Percentiles rank a stretch among this genome's conserved stretches.
Conservation (phyloP, 2,797 vertebrate species). For the Heliangelus exortis region DNA sequence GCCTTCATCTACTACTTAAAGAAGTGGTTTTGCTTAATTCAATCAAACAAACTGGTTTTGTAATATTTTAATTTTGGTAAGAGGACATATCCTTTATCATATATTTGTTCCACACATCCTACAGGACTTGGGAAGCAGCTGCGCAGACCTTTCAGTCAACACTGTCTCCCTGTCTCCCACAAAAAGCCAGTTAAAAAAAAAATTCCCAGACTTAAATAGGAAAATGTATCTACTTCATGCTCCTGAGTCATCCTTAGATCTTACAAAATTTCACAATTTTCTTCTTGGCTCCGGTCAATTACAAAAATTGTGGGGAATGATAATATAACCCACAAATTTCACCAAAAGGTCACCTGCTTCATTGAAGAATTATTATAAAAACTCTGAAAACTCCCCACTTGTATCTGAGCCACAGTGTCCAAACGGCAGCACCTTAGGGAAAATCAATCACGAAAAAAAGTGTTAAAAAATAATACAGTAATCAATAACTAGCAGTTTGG, state of each 20-base stretch:
- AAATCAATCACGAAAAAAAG: neutral
- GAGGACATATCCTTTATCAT: neutral
- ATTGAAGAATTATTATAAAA: neutral
- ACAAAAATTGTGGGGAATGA: neutral
- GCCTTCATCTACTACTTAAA: neutral
- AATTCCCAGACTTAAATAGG: neutral
- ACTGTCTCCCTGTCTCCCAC: neutral
- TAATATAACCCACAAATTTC: neutral
- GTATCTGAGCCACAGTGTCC: neutral
- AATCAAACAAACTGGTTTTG: neutral
- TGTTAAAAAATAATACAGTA: neutral
- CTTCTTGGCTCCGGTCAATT: neutral
- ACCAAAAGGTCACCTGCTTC: neutral
- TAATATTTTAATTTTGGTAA: neutral
- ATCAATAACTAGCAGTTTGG: neutral
- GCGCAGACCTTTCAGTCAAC: neutral
- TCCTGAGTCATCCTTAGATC: neutral
- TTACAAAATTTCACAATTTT: neutral
- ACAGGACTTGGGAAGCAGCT: neutral
- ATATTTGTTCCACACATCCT: neutral
- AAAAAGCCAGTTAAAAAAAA: neutral
- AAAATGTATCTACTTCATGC: neutral
- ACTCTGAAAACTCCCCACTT: neutral
- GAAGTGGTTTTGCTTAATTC: neutral
- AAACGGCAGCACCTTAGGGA: neutral